Evolutionary conservation across 2,113 vertebrate species (phyloP).

Genomic region (Felis catus): DNA sequence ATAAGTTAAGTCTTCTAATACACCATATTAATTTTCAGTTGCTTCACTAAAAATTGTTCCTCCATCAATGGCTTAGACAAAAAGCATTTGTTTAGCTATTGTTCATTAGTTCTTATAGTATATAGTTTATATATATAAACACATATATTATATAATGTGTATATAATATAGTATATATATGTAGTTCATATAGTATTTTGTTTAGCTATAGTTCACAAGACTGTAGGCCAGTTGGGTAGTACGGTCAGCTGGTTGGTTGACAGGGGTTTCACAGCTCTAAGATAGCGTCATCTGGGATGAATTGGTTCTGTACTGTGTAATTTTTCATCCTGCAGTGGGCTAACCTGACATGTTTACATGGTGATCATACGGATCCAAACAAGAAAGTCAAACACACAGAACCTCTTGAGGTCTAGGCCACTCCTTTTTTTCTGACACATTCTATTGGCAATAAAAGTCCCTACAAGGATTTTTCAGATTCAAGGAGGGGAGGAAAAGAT

Average conservation of each 20-base stretch:
- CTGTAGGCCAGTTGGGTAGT: neutral
- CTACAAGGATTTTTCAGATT: neutral
- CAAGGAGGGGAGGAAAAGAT: neutral
- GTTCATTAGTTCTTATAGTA: neutral
- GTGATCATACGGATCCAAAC: neutral
- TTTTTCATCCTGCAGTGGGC: neutral
- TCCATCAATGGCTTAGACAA: neutral
- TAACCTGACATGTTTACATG: neutral
- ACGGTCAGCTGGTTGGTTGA: neutral
- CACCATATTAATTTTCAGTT: neutral
- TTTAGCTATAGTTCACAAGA: neutral
- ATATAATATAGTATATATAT: too few relatives aligned
- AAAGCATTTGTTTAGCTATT: neutral
- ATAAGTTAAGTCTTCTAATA: neutral
- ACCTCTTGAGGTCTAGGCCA: neutral
- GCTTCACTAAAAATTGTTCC: neutral
- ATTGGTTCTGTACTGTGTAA: neutral
- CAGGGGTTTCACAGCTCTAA: neutral
- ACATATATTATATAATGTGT: too few relatives aligned
- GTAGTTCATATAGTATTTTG: too few relatives aligned
- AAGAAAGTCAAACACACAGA: neutral
- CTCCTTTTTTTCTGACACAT: neutral
- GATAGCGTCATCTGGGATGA: neutral
- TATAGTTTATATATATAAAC: too few relatives aligned
- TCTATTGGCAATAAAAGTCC: neutral